Conservation (phyloP, 30 jellyfish, hydroid and myxozoan genomes). For the Calvadosia cruxmelitensis region DNA sequence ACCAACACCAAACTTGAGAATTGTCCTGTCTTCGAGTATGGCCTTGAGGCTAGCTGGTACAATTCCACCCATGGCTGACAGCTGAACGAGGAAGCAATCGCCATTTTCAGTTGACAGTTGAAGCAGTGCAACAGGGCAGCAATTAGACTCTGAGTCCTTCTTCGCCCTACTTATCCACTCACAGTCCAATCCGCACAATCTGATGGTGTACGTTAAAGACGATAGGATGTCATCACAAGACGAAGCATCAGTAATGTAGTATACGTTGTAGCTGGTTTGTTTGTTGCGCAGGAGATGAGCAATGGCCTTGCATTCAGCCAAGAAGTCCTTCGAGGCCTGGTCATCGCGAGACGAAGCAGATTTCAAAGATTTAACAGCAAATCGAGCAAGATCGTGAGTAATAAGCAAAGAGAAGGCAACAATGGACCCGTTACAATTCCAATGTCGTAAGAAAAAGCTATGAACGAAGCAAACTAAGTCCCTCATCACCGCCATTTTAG, state of each 20-base stretch:
- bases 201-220: neutral
- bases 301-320: no score
- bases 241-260: neutral
- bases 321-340: neutral
- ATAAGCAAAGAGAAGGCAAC: no score
- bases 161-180: constrained; percentile 55
- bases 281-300: neutral
- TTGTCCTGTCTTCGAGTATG: constrained; percentile 40
- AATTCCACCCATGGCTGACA: constrained; percentile 2
- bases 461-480: no score
- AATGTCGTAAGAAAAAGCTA: no score
- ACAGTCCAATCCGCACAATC: constrained; percentile 77
- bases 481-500: no score
- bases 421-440: no score
- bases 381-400: no score
- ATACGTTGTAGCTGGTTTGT: neutral
- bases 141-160: neutral
- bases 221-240: neutral
- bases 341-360: no score
- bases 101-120: constrained; percentile 52
- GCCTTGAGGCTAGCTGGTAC: constrained; percentile 27
- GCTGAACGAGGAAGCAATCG: constrained; percentile 33
- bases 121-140: constrained; percentile 53
- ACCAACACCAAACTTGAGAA: constrained; percentile 86
- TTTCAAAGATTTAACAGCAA: no score